Evolutionary conservation across 2,113 vertebrate genomes (phyloP).

Genomic region (Galbula dea): DNA sequence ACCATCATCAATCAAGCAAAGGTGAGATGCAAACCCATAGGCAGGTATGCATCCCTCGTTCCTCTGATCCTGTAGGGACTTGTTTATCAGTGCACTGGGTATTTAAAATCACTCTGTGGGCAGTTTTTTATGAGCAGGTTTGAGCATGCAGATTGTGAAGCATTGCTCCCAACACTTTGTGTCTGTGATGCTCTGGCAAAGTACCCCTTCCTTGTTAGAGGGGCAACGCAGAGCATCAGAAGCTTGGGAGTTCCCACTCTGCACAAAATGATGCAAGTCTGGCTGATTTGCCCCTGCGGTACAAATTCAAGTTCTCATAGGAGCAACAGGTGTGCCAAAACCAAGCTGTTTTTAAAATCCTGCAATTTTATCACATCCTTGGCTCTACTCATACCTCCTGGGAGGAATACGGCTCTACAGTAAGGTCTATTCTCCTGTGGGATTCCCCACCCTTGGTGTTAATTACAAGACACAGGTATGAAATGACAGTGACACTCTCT

Average conservation of each 20-base stretch:
- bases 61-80: neutral
- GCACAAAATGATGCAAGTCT: neutral
- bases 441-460: neutral
- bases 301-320: fast-evolving
- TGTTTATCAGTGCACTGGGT: fast-evolving
- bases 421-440: neutral
- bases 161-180: fast-evolving
- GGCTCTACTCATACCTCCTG: neutral
- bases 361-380: neutral
- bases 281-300: neutral
- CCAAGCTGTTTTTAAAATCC: neutral
- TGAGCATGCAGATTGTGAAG: fast-evolving
- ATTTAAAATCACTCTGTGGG: neutral
- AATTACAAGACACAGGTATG: neutral
- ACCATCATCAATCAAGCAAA: fast-evolving
- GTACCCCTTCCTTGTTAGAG: neutral
- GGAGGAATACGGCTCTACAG: neutral
- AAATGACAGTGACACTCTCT: neutral
- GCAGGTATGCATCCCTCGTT: neutral
- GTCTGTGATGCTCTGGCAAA: neutral
- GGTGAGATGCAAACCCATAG: neutral
- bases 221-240: fast-evolving
- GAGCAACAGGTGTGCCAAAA: neutral
- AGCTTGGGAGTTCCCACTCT: neutral
- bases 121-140: neutral